Base-by-base conservation (phyloP, 2,113 vertebrate genomes). In the Eurypyga helias region DNA sequence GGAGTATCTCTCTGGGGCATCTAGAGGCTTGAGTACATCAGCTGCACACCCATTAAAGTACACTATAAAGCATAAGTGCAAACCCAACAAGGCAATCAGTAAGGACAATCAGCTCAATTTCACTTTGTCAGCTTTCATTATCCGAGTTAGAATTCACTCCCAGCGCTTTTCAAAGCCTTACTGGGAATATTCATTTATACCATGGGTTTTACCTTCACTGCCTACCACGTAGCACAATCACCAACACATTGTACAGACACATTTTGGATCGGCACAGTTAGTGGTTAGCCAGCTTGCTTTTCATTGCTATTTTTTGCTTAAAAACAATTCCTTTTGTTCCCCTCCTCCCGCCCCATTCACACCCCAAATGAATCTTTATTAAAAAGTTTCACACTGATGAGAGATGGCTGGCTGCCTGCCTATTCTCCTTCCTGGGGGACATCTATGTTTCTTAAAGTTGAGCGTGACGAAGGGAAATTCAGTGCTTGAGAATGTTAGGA, bases 51-150 rank as follows among this genome's bases (percentile, higher is more conserved):
- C 52, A 57, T 17, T 43, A 43, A 31, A 51, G 57, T 15, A 62
- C 0, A 0, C 19, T 13, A n/a, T 0, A 17, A 17, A 61, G 45
- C 24, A 80, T 33, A 41, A 58, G 6, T 15, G 36, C 31, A 71
- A 71, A 20, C 49, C 15, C 43, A 90, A 81, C 14, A 21, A 3
- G 1, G 25, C 52, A 58, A 82, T 67, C 60, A 34, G 51, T 11
- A 76, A 79, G 57, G 48, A 33, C 29, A 33, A 73, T 46, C 52
- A 38, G 36, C 7, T 70, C 45, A 11, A 80, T 79, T 90, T 78
- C 48, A 75, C 49, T 75, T 73, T 49, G 34, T 21, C 48, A 70
- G 62, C 52, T 81, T 34, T 87, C 62, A 31, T 38, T 62, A 55
- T 12, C n/a, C 2, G 0, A 38, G 43, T 58, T 36, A 24, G 26